phyloP scores from a whole-genome alignment of 2,113 vertebrate genomes.

The Phalacrocorax brasilianus region DNA sequence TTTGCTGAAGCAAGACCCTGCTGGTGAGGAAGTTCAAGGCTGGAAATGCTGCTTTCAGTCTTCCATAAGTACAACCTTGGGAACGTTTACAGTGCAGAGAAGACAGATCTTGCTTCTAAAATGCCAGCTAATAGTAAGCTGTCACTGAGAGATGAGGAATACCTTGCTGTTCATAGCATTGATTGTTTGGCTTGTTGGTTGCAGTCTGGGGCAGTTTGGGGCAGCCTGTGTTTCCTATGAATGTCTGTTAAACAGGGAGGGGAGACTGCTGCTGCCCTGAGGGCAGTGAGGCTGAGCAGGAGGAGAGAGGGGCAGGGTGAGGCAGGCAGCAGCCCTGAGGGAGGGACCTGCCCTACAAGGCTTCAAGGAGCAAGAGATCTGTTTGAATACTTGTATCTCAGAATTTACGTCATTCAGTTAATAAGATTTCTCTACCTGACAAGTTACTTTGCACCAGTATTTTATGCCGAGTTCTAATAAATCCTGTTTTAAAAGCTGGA shows the following conservation, averaged over 20 bases:
- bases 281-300: background rate
- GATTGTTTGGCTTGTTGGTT: background rate
- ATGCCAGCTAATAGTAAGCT: background rate
- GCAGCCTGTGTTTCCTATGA: background rate
- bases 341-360: background rate
- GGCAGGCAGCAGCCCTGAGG: background rate
- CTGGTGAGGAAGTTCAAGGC: background rate
- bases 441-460: background rate
- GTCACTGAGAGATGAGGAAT: background rate
- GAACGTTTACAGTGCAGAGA: background rate
- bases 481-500: background rate
- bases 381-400: background rate
- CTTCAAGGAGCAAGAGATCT: background rate
- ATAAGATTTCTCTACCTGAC: background rate
- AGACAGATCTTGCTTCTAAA: background rate
- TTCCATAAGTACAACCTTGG: background rate
- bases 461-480: background rate
- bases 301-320: background rate
- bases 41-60: background rate
- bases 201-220: background rate
- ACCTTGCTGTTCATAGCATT: background rate
- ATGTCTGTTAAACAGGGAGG: background rate
- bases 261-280: fast-evolving
- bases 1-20: background rate
- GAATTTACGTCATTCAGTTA: background rate